phyloP scores from a whole-genome alignment of 2,113 vertebrate genomes.

The Blennius ocellaris region DNA sequence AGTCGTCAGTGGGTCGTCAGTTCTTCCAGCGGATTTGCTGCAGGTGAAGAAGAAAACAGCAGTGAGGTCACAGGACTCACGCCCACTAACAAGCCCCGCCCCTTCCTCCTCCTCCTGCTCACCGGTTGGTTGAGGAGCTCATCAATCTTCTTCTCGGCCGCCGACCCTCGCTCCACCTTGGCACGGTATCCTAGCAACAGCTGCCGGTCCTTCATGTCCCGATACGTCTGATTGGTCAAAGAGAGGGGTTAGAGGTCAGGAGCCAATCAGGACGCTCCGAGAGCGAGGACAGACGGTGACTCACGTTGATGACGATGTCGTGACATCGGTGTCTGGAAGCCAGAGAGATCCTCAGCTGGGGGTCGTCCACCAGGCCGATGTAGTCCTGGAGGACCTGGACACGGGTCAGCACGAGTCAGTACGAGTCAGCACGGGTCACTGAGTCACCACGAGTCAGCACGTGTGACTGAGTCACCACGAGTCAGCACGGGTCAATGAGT shows the following conservation, averaged over 20 bases:
- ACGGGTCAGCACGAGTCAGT: neutral
- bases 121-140: slow-evolving; percentile 88
- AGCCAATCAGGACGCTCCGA: slow-evolving; percentile 3
- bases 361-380: slow-evolving; percentile 90
- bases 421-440: neutral
- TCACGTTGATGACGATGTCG: slow-evolving; percentile 93
- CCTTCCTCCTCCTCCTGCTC: slow-evolving; percentile 47
- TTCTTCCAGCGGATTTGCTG: slow-evolving; percentile 99
- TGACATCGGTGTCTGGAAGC: slow-evolving; percentile 96
- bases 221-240: slow-evolving; percentile 84
- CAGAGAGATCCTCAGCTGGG: slow-evolving; percentile 87
- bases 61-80: neutral
- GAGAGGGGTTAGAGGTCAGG: neutral
- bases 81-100: neutral
- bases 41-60: slow-evolving; percentile 32
- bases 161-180: slow-evolving; percentile 89
- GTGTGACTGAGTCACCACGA: neutral
- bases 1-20: slow-evolving; percentile 70
- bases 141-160: slow-evolving; percentile 90
- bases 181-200: slow-evolving; percentile 87
- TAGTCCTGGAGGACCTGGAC: slow-evolving; percentile 92
- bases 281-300: slow-evolving; percentile 4
- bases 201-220: slow-evolving; percentile 93
- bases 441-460: too few relatives aligned
- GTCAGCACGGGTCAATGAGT: too few relatives aligned